These are phyloP conservation scores for Tragelaphus imberbis DNA, from an alignment of 2,113 vertebrate species.

Conservation along the genomic window DNA sequence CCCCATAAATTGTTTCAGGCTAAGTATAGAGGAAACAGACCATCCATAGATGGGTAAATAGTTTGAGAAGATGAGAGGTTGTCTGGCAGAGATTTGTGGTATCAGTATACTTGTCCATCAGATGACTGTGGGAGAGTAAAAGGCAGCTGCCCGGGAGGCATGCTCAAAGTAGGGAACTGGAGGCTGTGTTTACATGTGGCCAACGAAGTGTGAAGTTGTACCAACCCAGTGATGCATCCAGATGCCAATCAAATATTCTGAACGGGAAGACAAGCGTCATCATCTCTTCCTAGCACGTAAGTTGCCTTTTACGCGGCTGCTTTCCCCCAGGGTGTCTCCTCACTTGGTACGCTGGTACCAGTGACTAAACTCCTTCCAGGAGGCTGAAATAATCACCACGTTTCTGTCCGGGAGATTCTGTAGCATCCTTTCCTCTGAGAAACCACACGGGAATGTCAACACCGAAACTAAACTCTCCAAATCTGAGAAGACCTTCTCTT, in stretches of 20 bases:
- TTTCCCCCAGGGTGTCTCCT: neutral
- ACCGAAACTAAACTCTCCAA: neutral
- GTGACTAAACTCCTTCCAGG: neutral
- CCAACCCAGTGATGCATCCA: neutral
- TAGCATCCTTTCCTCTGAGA: neutral
- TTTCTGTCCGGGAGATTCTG: neutral
- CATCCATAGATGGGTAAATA: neutral
- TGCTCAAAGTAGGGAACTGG: neutral
- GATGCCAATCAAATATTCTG: neutral
- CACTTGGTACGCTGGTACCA: no score
- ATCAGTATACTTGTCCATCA: neutral
- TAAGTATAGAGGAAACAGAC: neutral
- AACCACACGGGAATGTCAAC: neutral
- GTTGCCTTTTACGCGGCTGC: accelerated
- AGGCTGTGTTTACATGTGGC: neutral
- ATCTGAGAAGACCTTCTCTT: neutral
- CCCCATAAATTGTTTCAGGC: neutral
- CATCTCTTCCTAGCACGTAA: neutral
- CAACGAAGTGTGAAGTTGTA: neutral
- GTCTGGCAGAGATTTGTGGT: neutral
- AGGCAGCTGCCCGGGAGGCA: accelerated
- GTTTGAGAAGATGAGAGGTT: neutral
- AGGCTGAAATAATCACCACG: neutral
- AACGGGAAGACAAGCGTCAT: accelerated
- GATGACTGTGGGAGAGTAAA: accelerated